These are phyloP conservation scores for Hozukius guyotensis DNA, from an alignment of 2,797 vertebrate species.

Conservation along the genomic window DNA sequence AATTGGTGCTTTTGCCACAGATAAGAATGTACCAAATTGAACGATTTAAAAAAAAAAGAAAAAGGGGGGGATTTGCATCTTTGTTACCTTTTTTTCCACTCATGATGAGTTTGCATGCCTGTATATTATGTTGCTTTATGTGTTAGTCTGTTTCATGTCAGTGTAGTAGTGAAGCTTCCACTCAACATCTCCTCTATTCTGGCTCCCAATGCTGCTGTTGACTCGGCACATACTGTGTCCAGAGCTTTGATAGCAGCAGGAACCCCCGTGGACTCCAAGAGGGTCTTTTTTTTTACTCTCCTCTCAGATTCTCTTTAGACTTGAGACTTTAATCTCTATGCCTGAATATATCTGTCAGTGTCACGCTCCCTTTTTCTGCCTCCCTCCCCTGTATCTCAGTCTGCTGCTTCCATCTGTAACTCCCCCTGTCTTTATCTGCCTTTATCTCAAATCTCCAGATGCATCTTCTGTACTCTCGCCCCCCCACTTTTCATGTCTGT, in stretches of 20 bases:
- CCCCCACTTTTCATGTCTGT: not conserved
- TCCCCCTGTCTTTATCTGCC: slow-evolving; percentile 1
- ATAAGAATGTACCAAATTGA: too few species aligned
- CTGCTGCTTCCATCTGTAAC: not conserved
- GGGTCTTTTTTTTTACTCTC: not conserved
- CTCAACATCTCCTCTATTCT: not conserved
- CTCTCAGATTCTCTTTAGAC: slow-evolving; percentile 20
- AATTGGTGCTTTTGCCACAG: too few species aligned
- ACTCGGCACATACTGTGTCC: not conserved
- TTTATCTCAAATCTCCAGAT: not conserved
- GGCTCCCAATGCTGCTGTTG: not conserved
- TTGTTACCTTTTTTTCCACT: too few species aligned
- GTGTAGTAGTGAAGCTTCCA: not conserved
- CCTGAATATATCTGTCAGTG: not conserved
- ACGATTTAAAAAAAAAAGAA: too few species aligned
- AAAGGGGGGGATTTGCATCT: too few species aligned
- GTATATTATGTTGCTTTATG: not conserved
- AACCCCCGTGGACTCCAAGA: not conserved
- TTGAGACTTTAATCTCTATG: slow-evolving; percentile 30
- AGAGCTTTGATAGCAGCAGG: slow-evolving; percentile 7
- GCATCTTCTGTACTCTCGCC: not conserved
- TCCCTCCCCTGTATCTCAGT: not conserved
- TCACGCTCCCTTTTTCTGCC: not conserved
- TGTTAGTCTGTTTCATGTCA: not conserved
- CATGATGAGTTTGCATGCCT: too few species aligned